Percentiles rank a stretch among this genome's conserved stretches.
phyloP scores from a whole-genome alignment of 2,888 invertebrate species.

The Eubasilissa splendida region DNA sequence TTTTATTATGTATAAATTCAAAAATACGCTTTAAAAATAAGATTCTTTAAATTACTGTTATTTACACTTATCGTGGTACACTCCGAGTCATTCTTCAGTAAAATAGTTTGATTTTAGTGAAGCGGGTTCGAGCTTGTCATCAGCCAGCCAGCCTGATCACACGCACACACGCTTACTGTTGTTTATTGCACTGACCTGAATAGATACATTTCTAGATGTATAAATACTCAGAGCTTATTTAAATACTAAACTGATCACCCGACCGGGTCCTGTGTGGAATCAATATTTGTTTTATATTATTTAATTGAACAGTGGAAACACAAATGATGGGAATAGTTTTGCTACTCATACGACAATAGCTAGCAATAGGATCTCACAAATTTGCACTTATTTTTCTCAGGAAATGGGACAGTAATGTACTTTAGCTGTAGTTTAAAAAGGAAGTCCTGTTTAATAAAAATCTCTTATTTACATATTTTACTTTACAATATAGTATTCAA shows the following conservation, averaged over 20 bases:
- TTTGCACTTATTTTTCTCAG: too few species aligned
- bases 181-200: too few species aligned
- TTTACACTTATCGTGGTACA: slow-evolving; percentile 1
- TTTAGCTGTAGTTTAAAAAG: background rate
- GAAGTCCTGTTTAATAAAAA: slow-evolving; percentile 1
- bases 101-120: slow-evolving; percentile 18
- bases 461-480: slow-evolving; percentile 9
- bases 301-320: too few species aligned
- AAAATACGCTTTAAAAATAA: slow-evolving; percentile 24
- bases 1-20: background rate
- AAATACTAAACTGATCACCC: too few species aligned
- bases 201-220: too few species aligned
- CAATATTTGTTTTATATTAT: too few species aligned
- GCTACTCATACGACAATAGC: too few species aligned
- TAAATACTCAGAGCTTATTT: too few species aligned
- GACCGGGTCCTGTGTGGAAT: too few species aligned
- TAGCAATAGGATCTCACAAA: too few species aligned
- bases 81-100: slow-evolving; percentile 15
- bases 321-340: too few species aligned
- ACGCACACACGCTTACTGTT: too few species aligned
- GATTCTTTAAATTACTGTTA: slow-evolving; percentile 11
- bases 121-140: background rate
- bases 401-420: background rate
- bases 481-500: slow-evolving; percentile 6
- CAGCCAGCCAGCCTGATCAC: slow-evolving; percentile 5